Percentiles rank a stretch among this genome's conserved stretches.
These are phyloP conservation scores for Plumapathes pennacea DNA, from an alignment of 92 coral and sea anemone genomes.

Conservation along the genomic window DNA sequence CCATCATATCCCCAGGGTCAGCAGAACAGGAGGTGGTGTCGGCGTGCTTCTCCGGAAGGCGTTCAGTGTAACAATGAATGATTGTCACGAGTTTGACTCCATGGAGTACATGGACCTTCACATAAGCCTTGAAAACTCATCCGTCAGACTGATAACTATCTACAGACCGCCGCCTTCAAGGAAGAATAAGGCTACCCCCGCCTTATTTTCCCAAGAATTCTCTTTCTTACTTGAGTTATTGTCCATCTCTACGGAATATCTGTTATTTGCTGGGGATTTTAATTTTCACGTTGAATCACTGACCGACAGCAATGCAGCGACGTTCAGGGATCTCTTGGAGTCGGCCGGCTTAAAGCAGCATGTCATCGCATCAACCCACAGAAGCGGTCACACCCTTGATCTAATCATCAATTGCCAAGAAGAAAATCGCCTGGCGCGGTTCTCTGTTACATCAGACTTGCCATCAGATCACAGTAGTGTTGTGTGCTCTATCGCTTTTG, in stretches of 20 bases:
- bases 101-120: slow-evolving; percentile 25
- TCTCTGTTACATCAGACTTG: not conserved
- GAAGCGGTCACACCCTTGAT: slow-evolving; percentile 14
- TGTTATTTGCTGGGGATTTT: slow-evolving; percentile 5
- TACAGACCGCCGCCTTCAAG: slow-evolving; percentile 32
- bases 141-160: slow-evolving; percentile 15
- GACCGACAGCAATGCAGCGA: slow-evolving; percentile 5
- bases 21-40: slow-evolving; percentile 33
- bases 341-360: slow-evolving; percentile 5
- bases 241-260: slow-evolving; percentile 16
- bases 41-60: slow-evolving; percentile 21
- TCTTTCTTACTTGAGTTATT: slow-evolving; percentile 17
- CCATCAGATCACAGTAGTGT: slow-evolving; percentile 2
- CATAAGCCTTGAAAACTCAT: slow-evolving; percentile 1
- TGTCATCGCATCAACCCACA: slow-evolving; percentile 4
- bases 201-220: slow-evolving; percentile 18
- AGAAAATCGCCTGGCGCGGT: not conserved
- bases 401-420: slow-evolving; percentile 14
- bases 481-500: not conserved
- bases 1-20: slow-evolving; percentile 27
- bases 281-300: slow-evolving; percentile 2
- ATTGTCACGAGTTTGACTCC: slow-evolving; percentile 11
- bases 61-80: slow-evolving; percentile 13
- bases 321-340: slow-evolving; percentile 3
- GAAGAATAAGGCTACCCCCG: slow-evolving; percentile 12